phyloP scores from a whole-genome alignment of 2,888 invertebrate genomes.

The Ennomos erosarius region DNA sequence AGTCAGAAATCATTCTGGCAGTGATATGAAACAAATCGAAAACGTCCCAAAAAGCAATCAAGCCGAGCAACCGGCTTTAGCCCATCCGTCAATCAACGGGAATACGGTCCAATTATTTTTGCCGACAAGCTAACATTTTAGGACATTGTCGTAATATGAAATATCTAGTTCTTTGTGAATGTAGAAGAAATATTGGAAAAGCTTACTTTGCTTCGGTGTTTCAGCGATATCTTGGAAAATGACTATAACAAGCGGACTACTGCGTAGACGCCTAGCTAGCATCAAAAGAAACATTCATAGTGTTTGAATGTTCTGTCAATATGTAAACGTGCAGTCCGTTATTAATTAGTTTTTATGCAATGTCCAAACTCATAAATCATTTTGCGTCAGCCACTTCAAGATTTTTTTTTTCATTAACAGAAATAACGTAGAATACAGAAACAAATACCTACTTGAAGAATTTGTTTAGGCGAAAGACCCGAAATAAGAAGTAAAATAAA shows the following conservation, averaged over 20 bases:
- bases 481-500: too few relatives aligned
- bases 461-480: not conserved
- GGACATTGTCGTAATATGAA: constrained; percentile 9
- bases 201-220: not conserved
- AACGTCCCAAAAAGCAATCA: constrained; percentile 17
- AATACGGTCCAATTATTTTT: constrained; percentile 6
- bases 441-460: constrained; percentile 1
- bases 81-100: constrained; percentile 23
- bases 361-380: constrained; percentile 26
- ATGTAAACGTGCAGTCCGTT: constrained; percentile 25
- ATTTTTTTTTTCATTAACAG: not conserved
- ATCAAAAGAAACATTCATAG: constrained; percentile 32
- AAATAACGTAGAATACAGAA: not conserved
- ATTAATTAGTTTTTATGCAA: constrained; percentile 25
- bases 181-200: not conserved
- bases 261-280: constrained; percentile 28
- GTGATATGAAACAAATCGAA: constrained; percentile 16
- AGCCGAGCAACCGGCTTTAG: constrained; percentile 12
- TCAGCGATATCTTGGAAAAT: not conserved
- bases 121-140: constrained; percentile 1
- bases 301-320: constrained; percentile 33
- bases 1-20: not conserved
- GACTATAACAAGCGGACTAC: constrained; percentile 14
- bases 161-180: not conserved
- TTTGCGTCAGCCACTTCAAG: constrained; percentile 5